phyloP scores from a whole-genome alignment of 2,113 vertebrate species.

The Pituophis catenifer region DNA sequence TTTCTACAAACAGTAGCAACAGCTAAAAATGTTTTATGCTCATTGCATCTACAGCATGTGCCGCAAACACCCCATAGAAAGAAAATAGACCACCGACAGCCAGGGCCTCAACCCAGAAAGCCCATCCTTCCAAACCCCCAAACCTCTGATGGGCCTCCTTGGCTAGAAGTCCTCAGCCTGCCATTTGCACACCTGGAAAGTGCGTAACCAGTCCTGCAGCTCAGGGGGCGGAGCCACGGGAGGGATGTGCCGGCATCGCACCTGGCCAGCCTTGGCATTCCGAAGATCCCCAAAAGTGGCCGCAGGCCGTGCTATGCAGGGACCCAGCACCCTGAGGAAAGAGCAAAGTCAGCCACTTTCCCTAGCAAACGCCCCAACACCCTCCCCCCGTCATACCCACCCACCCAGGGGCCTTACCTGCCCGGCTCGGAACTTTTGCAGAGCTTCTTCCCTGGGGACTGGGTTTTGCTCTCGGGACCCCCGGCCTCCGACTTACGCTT shows the following conservation, averaged over 20 bases:
- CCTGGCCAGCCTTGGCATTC: conserved; percentile 30
- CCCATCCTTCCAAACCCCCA: too few relatives aligned
- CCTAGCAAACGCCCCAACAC: accelerated
- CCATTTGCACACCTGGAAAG: conserved; percentile 56
- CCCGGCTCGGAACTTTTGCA: conserved; percentile 52
- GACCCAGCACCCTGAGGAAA: conserved; percentile 44
- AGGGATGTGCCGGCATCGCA: conserved; percentile 50
- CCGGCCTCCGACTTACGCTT: conserved; percentile 62
- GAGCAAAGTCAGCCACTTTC: accelerated
- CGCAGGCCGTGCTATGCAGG: conserved; percentile 57
- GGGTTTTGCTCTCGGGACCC: conserved; percentile 49
- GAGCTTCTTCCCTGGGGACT: conserved; percentile 64
- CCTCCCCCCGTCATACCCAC: background rate
- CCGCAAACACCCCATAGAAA: background rate
- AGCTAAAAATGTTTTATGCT: background rate
- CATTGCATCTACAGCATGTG: background rate
- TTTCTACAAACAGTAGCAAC: background rate
- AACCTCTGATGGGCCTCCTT: background rate
- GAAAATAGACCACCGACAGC: background rate
- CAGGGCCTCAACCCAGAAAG: background rate
- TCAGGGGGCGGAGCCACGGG: conserved; percentile 31
- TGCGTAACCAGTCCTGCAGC: conserved; percentile 68
- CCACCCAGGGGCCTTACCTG: background rate
- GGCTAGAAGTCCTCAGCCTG: background rate
- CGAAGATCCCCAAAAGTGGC: conserved; percentile 68